These are phyloP conservation scores for Portevinia maculata DNA, from an alignment of 2,888 invertebrate species.

Conservation along the genomic window DNA sequence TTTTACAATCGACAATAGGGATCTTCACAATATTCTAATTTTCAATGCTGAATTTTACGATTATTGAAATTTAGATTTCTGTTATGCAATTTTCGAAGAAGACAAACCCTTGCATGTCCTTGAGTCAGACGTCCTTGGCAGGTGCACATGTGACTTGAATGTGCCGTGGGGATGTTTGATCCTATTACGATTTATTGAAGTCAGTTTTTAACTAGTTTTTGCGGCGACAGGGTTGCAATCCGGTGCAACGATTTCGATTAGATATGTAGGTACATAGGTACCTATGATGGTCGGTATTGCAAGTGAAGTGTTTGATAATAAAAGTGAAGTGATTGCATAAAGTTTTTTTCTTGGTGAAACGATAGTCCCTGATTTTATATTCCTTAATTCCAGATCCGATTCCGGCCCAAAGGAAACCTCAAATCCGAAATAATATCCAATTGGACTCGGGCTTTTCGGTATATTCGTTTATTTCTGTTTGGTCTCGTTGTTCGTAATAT, in stretches of 20 bases:
- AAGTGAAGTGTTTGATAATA: not conserved
- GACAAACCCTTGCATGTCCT: constrained; percentile 45
- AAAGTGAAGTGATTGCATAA: constrained; percentile 24
- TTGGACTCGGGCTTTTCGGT: constrained; percentile 35
- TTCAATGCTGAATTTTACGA: constrained; percentile 62
- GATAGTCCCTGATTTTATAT: constrained; percentile 36
- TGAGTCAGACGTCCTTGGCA: constrained; percentile 39
- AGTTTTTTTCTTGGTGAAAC: no score
- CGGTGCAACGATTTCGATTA: not conserved
- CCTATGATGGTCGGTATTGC: not conserved
- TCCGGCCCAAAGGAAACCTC: constrained; percentile 28
- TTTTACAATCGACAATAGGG: constrained; percentile 43
- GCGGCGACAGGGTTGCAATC: constrained; percentile 47
- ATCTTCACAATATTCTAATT: constrained; percentile 33
- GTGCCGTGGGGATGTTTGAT: constrained; percentile 1
- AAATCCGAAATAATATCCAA: constrained; percentile 27
- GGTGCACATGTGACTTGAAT: constrained; percentile 36
- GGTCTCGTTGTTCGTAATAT: constrained; percentile 24
- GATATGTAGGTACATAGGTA: no score
- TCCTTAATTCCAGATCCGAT: constrained; percentile 59
- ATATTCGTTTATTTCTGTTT: constrained; percentile 22
- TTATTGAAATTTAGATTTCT: constrained; percentile 40
- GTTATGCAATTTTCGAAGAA: constrained; percentile 36
- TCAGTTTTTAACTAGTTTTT: constrained; percentile 58
- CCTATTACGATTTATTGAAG: constrained; percentile 48